These are phyloP conservation scores for Pseudoatta argentina DNA, from an alignment of 1,140 invertebrate genomes.

Conservation along the genomic window DNA sequence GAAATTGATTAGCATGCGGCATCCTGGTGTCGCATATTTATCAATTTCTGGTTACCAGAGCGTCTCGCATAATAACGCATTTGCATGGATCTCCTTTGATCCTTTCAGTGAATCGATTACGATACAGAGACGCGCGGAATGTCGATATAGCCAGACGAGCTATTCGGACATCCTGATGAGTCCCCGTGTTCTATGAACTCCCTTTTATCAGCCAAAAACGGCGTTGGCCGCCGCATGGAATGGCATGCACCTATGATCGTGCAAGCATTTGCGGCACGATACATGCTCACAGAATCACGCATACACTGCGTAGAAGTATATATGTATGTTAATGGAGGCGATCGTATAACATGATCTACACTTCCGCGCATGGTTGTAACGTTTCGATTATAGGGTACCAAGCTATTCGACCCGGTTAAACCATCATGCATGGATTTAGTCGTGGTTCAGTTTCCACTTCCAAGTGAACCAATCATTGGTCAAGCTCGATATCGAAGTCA, in stretches of 20 bases:
- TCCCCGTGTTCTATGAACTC: slow-evolving; percentile 65
- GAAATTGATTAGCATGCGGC: slow-evolving; percentile 29
- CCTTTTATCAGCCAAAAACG: slow-evolving; percentile 68
- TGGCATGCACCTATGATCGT: slow-evolving; percentile 59
- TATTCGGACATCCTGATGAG: slow-evolving; percentile 59
- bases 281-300: slow-evolving; percentile 4
- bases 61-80: slow-evolving; percentile 53
- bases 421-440: slow-evolving; percentile 67
- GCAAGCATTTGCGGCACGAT: slow-evolving; percentile 57
- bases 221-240: slow-evolving; percentile 51
- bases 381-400: slow-evolving; percentile 74
- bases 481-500: slow-evolving; percentile 62
- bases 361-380: slow-evolving; percentile 67
- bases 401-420: slow-evolving; percentile 73
- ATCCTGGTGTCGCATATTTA: slow-evolving; percentile 36
- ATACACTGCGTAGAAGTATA: slow-evolving; percentile 59
- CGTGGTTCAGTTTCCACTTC: slow-evolving; percentile 64
- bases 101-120: slow-evolving; percentile 60
- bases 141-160: slow-evolving; percentile 55
- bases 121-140: slow-evolving; percentile 58
- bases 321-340: slow-evolving; percentile 54
- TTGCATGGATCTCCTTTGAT: slow-evolving; percentile 66
- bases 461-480: slow-evolving; percentile 69
- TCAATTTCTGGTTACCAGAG: slow-evolving; percentile 27
- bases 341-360: slow-evolving; percentile 73